phyloP scores from a whole-genome alignment of 2,888 invertebrate genomes.

The Panopea generosa region DNA sequence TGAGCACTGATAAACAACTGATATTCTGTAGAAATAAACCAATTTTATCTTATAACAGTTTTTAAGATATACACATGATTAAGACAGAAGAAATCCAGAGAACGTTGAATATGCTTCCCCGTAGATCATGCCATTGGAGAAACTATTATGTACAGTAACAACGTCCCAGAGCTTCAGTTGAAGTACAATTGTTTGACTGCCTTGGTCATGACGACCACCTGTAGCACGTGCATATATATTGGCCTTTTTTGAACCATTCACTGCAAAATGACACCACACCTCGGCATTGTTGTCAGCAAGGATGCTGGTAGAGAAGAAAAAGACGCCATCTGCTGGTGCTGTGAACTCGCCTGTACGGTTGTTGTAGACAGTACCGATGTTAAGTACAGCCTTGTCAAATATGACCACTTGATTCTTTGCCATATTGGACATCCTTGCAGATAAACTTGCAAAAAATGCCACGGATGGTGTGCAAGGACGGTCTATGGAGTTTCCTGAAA shows the following conservation, averaged over 20 bases:
- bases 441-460: conserved; percentile 18
- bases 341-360: neutral
- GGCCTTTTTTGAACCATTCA: conserved; percentile 10
- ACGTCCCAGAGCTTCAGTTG: conserved; percentile 21
- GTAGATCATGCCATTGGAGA: conserved; percentile 1
- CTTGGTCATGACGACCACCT: conserved; percentile 26
- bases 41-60: no score
- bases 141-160: conserved; percentile 18
- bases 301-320: conserved; percentile 6
- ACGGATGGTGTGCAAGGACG: neutral
- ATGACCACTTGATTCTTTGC: conserved; percentile 15
- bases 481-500: no score
- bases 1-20: no score
- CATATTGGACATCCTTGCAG: neutral
- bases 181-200: conserved; percentile 20
- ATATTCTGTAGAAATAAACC: no score
- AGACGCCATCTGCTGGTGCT: conserved; percentile 4
- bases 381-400: conserved; percentile 10
- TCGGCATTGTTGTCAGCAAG: conserved; percentile 21
- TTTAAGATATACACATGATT: no score
- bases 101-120: conserved; percentile 19
- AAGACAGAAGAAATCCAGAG: conserved; percentile 34
- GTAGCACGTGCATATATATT: conserved; percentile 20
- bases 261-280: conserved; percentile 17
- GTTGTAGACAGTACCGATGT: conserved; percentile 6